These are phyloP conservation scores for Fratercula arctica DNA, from an alignment of 2,797 vertebrate genomes.

Conservation along the genomic window DNA sequence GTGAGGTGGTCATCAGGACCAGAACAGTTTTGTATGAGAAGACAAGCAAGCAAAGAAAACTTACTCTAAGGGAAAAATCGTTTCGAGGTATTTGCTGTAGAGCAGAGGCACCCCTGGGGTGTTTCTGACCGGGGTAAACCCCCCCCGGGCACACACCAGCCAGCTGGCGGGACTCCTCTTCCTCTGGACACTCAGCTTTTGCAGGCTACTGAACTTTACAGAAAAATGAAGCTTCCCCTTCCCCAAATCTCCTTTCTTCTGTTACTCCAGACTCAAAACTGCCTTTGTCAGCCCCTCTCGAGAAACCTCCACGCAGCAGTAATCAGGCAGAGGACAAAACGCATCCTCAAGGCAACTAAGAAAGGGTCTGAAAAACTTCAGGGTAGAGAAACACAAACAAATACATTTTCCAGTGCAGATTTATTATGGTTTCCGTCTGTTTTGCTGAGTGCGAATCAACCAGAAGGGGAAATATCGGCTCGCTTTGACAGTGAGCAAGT, in stretches of 20 bases:
- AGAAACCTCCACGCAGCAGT: background rate
- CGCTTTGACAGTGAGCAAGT: background rate
- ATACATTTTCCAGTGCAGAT: slow-evolving; percentile 17
- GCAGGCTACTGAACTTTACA: background rate
- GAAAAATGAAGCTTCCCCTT: background rate
- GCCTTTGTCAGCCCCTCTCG: background rate
- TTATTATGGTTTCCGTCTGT: slow-evolving; percentile 7
- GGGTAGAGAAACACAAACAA: background rate
- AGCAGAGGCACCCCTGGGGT: background rate
- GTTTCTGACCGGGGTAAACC: background rate
- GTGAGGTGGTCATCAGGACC: background rate
- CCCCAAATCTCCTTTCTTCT: background rate
- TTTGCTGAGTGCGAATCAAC: slow-evolving; percentile 30
- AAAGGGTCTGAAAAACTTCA: slow-evolving; percentile 31
- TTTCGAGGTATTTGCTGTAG: background rate
- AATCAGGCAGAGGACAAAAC: background rate
- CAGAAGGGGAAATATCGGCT: background rate
- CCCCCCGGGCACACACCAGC: background rate
- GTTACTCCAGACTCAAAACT: background rate
- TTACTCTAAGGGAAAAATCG: background rate
- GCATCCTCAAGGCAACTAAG: background rate
- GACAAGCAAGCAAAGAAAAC: background rate
- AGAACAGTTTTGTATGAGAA: background rate
- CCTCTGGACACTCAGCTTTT: background rate
- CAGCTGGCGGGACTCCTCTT: background rate